These are phyloP conservation scores for Pachydiplax longipennis DNA, from an alignment of 2,888 invertebrate genomes.

Conservation along the genomic window DNA sequence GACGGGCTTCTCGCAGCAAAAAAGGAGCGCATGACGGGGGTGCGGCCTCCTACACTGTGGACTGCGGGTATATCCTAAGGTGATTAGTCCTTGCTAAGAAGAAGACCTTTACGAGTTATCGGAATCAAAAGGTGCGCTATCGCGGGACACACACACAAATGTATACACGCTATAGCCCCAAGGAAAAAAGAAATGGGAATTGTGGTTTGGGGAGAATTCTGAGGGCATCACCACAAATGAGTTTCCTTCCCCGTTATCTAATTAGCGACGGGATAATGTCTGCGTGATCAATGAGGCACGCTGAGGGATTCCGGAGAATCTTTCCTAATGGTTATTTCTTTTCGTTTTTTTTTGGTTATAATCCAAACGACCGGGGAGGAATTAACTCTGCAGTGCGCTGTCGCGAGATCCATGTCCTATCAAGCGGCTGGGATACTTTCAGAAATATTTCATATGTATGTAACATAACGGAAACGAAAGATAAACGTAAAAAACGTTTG, in stretches of 20 bases:
- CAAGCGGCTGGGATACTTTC: too few species aligned
- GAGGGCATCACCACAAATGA: neutral
- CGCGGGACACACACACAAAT: neutral
- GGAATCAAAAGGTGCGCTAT: neutral
- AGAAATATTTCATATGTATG: too few species aligned
- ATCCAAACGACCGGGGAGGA: neutral
- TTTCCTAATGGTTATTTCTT: neutral
- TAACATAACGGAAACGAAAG: too few species aligned
- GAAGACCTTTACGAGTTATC: neutral
- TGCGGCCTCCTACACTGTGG: neutral
- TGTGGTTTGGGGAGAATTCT: neutral
- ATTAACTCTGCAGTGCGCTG: neutral
- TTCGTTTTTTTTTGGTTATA: neutral
- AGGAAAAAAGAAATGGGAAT: neutral
- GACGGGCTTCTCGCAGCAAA: neutral
- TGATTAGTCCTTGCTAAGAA: neutral
- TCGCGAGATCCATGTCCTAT: too few species aligned
- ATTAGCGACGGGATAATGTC: neutral
- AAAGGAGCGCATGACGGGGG: neutral
- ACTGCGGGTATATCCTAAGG: neutral
- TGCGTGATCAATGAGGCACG: neutral
- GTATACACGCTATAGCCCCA: neutral
- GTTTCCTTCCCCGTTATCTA: neutral
- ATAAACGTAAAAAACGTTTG: too few species aligned
- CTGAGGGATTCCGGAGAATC: neutral